Conservation (phyloP, 53 echinoderm and acorn worm genomes). For the Temnopleurus reevesii region DNA sequence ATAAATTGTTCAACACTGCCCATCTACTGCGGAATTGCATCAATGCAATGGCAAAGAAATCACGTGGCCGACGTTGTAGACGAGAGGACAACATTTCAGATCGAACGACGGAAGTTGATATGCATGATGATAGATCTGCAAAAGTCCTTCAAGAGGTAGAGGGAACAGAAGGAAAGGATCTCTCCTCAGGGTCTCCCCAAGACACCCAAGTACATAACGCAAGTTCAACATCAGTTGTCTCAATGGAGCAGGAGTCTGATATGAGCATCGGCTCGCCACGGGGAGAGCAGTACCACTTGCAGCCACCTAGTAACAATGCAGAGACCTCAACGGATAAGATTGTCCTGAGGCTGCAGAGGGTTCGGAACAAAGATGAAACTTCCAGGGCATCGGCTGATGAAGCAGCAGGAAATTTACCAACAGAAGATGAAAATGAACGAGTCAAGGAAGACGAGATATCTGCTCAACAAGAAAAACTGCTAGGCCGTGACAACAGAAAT, state of each 20-base stretch:
- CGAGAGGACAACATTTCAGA: not conserved
- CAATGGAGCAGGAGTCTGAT: not conserved
- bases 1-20: conserved; percentile 9
- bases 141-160: not conserved
- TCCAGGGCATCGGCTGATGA: not conserved
- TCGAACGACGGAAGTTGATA: not conserved
- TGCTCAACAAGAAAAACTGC: not conserved
- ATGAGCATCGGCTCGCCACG: conserved; percentile 7
- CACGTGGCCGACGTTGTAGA: not conserved
- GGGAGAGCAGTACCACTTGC: not conserved
- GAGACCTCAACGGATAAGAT: not conserved
- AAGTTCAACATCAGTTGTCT: not conserved
- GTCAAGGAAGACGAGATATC: not conserved
- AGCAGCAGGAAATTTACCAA: not conserved
- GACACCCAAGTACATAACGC: not conserved
- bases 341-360: conserved; percentile 29
- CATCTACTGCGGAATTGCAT: conserved; percentile 31
- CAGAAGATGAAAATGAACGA: too few species aligned
- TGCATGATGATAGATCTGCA: not conserved
- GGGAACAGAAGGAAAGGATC: not conserved
- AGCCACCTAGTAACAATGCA: not conserved
- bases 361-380: not conserved
- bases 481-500: too few species aligned
- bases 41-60: conserved; percentile 37
- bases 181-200: too few species aligned